A percentile compares a stretch with the other conserved stretches of the same genome.
Conservation (phyloP, 2,888 invertebrate species). For the Trissolcus japonicus region DNA sequence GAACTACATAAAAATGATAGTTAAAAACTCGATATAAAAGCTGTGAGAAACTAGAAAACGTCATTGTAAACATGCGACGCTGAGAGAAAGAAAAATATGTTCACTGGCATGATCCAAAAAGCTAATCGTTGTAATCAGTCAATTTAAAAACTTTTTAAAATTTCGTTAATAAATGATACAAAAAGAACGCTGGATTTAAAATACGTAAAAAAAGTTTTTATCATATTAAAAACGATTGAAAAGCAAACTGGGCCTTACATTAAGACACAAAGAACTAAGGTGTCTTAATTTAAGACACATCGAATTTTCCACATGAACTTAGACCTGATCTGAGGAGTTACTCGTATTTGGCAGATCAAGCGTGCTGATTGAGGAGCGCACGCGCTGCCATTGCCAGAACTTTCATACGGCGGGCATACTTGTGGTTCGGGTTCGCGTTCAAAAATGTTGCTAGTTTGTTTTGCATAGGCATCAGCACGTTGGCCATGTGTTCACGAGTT, state of each 20-base stretch:
- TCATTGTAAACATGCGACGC: too few species aligned
- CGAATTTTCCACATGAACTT: not conserved
- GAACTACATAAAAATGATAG: too few species aligned
- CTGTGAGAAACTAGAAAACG: too few species aligned
- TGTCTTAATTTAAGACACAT: constrained; percentile 3
- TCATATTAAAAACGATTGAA: not conserved
- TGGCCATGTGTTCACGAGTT: constrained; percentile 89
- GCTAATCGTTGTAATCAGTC: not conserved
- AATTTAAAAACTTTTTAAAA: constrained; percentile 3
- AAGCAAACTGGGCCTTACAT: not conserved
- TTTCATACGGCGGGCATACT: constrained; percentile 81
- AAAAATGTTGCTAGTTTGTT: constrained; percentile 86
- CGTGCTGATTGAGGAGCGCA: constrained; percentile 75
- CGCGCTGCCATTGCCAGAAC: constrained; percentile 86
- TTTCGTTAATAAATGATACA: not conserved
- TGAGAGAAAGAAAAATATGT: too few species aligned
- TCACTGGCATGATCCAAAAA: not conserved
- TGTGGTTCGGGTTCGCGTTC: constrained; percentile 81
- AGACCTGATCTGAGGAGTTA: not conserved
- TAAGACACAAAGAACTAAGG: not conserved
- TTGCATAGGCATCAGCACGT: constrained; percentile 85
- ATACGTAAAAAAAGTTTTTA: not conserved
- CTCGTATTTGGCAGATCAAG: constrained; percentile 19
- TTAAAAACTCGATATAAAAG: too few species aligned
- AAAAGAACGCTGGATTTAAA: constrained; percentile 4